phyloP scores from a whole-genome alignment of 1,140 invertebrate species.

The Laodelphax striatellus region DNA sequence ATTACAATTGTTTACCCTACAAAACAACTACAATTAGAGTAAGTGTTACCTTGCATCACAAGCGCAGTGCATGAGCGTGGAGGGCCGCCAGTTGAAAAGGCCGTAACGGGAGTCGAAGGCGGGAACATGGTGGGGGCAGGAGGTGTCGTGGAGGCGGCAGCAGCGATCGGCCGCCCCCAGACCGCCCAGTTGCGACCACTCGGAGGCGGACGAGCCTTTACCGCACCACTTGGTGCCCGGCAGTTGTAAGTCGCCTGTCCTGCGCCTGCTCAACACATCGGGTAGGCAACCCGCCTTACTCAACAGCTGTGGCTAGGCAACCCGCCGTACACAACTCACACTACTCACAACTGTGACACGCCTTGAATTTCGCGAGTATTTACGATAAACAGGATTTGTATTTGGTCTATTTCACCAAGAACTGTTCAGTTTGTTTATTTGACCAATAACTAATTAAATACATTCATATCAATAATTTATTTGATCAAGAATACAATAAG shows the following conservation, averaged over 20 bases:
- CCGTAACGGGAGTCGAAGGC: conserved; percentile 65
- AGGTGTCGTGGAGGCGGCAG: conserved; percentile 69
- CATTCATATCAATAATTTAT: too few species aligned
- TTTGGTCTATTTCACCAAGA: too few species aligned
- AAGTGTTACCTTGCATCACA: conserved; percentile 83
- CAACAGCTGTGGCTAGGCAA: background rate
- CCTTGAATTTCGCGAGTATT: too few species aligned
- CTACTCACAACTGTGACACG: background rate
- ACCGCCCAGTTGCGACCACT: conserved; percentile 63
- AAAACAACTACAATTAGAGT: too few species aligned
- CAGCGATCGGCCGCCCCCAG: conserved; percentile 67
- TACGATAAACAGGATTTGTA: too few species aligned
- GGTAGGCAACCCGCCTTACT: background rate
- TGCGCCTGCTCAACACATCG: conserved; percentile 26
- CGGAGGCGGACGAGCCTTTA: conserved; percentile 57
- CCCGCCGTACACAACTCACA: background rate
- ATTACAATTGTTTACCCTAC: too few species aligned
- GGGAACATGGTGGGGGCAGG: conserved; percentile 68
- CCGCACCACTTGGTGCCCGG: conserved; percentile 85
- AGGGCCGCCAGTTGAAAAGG: conserved; percentile 70
- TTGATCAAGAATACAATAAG: too few species aligned
- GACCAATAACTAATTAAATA: too few species aligned
- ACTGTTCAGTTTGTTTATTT: too few species aligned
- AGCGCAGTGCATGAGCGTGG: conserved; percentile 75
- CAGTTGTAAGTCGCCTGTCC: conserved; percentile 45